Evolutionary conservation across 1,140 invertebrate species (phyloP), one percentile per base, ranked within the genome.

Genomic region (Lordiphosa collinella): DNA sequence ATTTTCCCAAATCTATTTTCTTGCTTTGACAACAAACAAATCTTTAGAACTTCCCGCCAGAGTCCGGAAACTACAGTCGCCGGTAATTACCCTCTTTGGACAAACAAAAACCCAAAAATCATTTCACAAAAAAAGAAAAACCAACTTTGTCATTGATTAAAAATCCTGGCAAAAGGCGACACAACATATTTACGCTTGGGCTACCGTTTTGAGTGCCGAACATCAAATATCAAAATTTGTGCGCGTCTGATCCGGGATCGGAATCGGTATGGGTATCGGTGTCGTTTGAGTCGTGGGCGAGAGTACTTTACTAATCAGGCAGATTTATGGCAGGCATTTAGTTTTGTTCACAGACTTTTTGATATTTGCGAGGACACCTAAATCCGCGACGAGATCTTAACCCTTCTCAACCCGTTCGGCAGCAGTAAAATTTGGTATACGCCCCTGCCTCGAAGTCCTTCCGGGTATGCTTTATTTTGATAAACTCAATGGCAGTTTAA

Each of bases 401-500:
- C 68, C 75, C 75, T 74, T 79, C 59, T 70, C 58, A 85, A 85
- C 79, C 78, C 79, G 67, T 82, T 82, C 60, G 38, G 16, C 58
- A 53, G 44, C 49, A 11, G 61, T 48, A 79, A 73, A 79, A 46
- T 74, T 63, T 62, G 31, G 36, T 44, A 34, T 40, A 60, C 70
- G 76, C 62, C 58, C 40, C 50, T 48, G 46, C 16, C 37, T 49
- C 46, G 44, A 79, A 22, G 61, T 84, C 68, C 78, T 84, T 84
- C 78, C 72, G 78, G 78, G 78, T 82, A 40, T 53, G 63, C 56
- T 62, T 52, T 84, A 84, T 84, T 85, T 84, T 84, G 73, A 84
- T 84, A 48, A 40, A 84, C 80, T 85, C 80, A 86, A 85, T 85
- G 80, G 80, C 74, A 86, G 80, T 86, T 85, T 85, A 85, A 85